phyloP scores from a whole-genome alignment of 2,797 vertebrate species.

The Delichon dasypus region DNA sequence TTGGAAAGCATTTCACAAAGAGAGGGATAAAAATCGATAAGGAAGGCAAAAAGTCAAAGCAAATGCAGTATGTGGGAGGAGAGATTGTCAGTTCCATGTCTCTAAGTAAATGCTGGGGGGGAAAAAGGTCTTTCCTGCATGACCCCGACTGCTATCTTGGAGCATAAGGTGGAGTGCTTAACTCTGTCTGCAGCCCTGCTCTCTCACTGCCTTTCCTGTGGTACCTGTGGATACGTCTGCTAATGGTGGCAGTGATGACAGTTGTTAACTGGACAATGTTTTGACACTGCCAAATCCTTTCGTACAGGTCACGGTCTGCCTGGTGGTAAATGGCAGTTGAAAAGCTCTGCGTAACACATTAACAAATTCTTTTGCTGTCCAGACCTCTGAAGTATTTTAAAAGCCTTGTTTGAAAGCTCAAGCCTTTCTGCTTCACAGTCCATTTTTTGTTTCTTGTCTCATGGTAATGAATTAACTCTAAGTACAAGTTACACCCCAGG shows the following conservation, averaged over 20 bases:
- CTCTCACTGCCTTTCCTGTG: background rate
- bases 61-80: background rate
- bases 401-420: background rate
- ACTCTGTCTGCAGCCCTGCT: background rate
- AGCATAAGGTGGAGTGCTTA: background rate
- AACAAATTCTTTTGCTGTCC: constrained; percentile 6
- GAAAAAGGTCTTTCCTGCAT: background rate
- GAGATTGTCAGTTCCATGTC: background rate
- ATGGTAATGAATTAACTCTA: background rate
- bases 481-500: background rate
- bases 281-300: background rate
- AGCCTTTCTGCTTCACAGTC: constrained; percentile 4
- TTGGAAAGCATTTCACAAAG: background rate
- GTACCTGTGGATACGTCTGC: background rate
- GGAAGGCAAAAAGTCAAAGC: background rate
- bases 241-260: background rate
- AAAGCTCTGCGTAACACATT: background rate
- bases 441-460: background rate
- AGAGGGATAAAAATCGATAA: background rate
- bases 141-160: background rate
- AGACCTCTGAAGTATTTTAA: constrained; percentile 4
- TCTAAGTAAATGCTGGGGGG: background rate
- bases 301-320: background rate
- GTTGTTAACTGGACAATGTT: background rate
- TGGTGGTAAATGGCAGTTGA: background rate